Base-by-base conservation (phyloP, 2,797 vertebrate species). In the Cyprinodon diabolis region DNA sequence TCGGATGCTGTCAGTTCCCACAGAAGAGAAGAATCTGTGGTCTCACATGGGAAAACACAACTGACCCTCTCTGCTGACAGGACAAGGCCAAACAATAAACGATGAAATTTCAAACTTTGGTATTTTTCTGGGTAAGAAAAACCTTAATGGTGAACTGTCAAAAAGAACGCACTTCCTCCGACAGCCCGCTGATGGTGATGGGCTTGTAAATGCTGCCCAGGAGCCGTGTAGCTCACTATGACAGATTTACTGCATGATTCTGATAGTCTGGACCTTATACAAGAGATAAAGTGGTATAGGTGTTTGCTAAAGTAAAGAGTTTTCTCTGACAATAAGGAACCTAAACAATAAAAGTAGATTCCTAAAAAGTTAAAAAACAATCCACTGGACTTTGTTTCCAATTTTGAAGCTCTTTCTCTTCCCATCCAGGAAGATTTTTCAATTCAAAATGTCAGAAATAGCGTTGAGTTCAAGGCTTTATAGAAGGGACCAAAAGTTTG, bases 81-180 rank as follows among this genome's bases (percentile, higher is more conserved):
- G 76, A 87, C 91, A 89, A 93, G 92, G 92, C 86, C 91, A 91
- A 91, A 89, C 84, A 90, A 79, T 12, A 35, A 72, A 72, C 9
- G 83, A 69, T 86, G 79, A 69, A 79, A 80, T 91, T 89, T 78
- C 81, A 72, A 68, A 55, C 74, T 10, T 15, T n/a, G 74, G 69
- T 81, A 76, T 87, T 90, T 74, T 75, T 75, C 82, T 77, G 49
- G 77, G 76, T 83, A 84, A 83, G 75, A 88, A 25, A 89, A 88
- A 78, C 77, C 77, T 72, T 84, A 90, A 91, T 84, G 79, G 67
- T 83, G 74, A 66, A 68, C 81, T 86, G 86, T 82, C 88, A 89
- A 83, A 85, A 30, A 30, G 25, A 77, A 66, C 63, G 48, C 45
- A 56, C 74, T 86, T 87, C 77, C 76, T 79, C 48, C n/a, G 2